These are phyloP conservation scores for Procambarus virginalis DNA, from an alignment of 1,140 invertebrate genomes.

Conservation along the genomic window DNA sequence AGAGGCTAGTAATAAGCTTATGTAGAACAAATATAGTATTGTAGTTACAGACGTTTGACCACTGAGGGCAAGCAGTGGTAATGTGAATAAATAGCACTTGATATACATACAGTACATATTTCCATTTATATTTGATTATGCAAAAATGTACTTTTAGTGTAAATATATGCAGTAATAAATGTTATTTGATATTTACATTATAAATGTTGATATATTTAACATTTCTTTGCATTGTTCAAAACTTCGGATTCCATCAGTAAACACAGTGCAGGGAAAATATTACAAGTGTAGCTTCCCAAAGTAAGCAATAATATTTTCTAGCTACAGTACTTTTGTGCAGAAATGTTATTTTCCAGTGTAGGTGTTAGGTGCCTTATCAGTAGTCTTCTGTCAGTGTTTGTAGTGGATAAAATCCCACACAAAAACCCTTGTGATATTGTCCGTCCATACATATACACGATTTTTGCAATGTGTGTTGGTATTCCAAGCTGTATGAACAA, in stretches of 20 bases:
- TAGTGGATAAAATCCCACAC: neutral
- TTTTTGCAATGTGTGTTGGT: neutral
- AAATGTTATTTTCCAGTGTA: neutral
- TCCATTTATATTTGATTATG: neutral
- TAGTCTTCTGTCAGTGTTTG: neutral
- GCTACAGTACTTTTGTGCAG: neutral
- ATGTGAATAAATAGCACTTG: neutral
- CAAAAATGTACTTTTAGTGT: neutral
- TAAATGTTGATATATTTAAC: neutral
- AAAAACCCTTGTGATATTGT: neutral
- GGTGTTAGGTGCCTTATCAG: neutral
- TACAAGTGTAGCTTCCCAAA: constrained; percentile 1
- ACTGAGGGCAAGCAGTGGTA: neutral
- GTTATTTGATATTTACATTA: neutral
- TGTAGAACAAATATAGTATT: neutral
- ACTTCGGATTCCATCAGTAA: neutral
- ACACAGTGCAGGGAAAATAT: neutral
- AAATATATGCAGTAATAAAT: neutral
- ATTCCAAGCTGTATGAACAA: constrained; percentile 1
- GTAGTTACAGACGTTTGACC: neutral
- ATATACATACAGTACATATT: neutral
- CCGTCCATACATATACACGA: neutral
- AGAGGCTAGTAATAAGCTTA: neutral
- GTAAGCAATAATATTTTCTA: constrained; percentile 5
- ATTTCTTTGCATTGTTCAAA: neutral